Conservation (phyloP, 92 coral and sea anemone species). For the Metridium senile region DNA sequence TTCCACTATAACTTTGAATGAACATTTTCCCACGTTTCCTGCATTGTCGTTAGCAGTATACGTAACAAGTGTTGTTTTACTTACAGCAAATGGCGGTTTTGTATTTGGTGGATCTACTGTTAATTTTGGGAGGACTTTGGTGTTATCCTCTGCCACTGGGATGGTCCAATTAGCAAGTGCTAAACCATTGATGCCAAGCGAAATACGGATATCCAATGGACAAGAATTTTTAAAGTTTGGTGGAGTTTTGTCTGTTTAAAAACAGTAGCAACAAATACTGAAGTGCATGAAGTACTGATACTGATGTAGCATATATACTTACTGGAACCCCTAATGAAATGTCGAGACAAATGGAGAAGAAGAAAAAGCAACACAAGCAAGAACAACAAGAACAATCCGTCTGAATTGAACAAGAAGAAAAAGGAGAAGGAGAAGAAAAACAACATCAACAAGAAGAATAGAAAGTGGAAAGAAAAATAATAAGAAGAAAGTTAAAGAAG, state of each 20-base stretch:
- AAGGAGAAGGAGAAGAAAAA: too few species aligned
- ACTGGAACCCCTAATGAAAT: too few species aligned
- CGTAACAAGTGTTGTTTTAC: conserved; percentile 12
- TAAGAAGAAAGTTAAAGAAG: too few species aligned
- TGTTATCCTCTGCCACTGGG: conserved; percentile 52
- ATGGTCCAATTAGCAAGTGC: conserved; percentile 51
- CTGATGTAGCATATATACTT: too few species aligned
- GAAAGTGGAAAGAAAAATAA: too few species aligned
- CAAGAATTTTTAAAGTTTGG: conserved; percentile 46
- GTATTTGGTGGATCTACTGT: conserved; percentile 39
- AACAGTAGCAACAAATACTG: too few species aligned
- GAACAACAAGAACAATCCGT: too few species aligned
- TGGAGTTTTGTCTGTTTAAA: conserved; percentile 39
- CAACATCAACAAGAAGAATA: too few species aligned
- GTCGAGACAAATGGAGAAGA: too few species aligned
- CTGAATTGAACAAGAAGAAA: too few species aligned
- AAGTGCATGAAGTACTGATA: neutral
- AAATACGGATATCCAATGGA: conserved; percentile 50
- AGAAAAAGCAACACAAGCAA: too few species aligned
- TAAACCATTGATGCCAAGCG: conserved; percentile 17
- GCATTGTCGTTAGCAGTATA: conserved; percentile 53
- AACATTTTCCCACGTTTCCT: conserved; percentile 46
- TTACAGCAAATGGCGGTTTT: conserved; percentile 41
- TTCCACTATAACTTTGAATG: conserved; percentile 48
- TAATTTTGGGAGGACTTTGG: conserved; percentile 22